Evolutionary conservation across 2,113 vertebrate species (phyloP).

Genomic region (Bucco capensis): DNA sequence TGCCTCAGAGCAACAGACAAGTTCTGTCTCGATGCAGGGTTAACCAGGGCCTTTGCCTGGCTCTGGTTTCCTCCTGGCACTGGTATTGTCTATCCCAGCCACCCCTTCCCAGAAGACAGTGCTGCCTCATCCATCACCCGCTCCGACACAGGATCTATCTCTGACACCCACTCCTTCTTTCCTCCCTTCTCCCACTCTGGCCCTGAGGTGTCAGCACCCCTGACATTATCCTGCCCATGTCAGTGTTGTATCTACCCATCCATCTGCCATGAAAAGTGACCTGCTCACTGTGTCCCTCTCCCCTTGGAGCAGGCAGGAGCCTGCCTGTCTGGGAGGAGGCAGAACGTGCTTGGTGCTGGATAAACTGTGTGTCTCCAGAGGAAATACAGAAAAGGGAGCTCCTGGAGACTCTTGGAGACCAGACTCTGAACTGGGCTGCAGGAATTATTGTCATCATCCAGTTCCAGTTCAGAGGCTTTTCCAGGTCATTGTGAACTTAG

Average conservation of each 20-base stretch:
- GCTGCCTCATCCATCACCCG: neutral
- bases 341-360: neutral
- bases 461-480: neutral
- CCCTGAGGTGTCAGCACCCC: neutral
- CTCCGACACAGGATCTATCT: neutral
- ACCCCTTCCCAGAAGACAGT: neutral
- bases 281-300: neutral
- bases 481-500: neutral
- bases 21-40: neutral
- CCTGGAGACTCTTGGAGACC: neutral
- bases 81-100: neutral
- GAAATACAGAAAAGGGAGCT: neutral
- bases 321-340: neutral
- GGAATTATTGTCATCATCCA: neutral
- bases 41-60: neutral
- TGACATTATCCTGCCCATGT: neutral
- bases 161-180: neutral
- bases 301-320: neutral
- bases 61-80: conserved; percentile 41
- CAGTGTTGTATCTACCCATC: neutral
- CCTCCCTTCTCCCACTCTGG: neutral
- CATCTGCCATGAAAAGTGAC: neutral
- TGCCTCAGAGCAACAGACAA: neutral
- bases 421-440: neutral
- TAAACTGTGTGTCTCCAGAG: too few species aligned